Base-by-base conservation (phyloP, 2,888 invertebrate species). In the Halictus ligatus region DNA sequence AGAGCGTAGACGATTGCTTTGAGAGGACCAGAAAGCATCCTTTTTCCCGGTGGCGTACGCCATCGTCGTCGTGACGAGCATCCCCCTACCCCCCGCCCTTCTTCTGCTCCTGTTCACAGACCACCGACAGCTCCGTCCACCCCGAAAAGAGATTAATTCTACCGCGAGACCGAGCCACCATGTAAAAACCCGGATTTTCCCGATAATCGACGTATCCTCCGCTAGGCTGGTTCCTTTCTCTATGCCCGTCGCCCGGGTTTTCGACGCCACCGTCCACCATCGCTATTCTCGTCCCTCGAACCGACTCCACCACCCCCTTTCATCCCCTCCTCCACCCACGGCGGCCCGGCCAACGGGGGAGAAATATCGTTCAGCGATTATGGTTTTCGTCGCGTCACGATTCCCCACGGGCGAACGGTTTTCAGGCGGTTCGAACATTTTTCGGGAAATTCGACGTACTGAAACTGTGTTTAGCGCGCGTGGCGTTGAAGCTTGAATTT, bases 1-100 rank as follows among this genome's bases (percentile, higher is more conserved):
- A 76, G 78, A 85, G 82, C 86, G 89, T 81, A 81, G 87, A 86
- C 88, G 85, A 87, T 89, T 76, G 90, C 91, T 89, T 89, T 91
- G 90, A 85, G 84, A 85, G 86, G 75, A 72, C 76, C 87, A 80
- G 76, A 84, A 84, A 84, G 83, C 85, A 67, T 69, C 82, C 80
- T 64, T 80, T 78, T 75, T 80, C 72, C 80, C 79, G 84, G 54
- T 77, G 21, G 29, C 74, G 74, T 77, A 8, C 54, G n/a, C n/a
- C 54, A 58, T 58, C 54, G n/a, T n/a, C 83, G 21, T 29, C 80
- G 58, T 75, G 75, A 46, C 35, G 71, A 46, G 50, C 29, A 46
- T 40, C 71, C 10, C 7, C 13, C 1, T 8, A 0, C 18, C 21
- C 5, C 35, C 35, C 35, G 35, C 35, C 35, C 35, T 35, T 35